Evolutionary conservation across 1,140 invertebrate species (phyloP), one percentile per base, ranked within the genome.

Genomic region (Procambarus virginalis): DNA sequence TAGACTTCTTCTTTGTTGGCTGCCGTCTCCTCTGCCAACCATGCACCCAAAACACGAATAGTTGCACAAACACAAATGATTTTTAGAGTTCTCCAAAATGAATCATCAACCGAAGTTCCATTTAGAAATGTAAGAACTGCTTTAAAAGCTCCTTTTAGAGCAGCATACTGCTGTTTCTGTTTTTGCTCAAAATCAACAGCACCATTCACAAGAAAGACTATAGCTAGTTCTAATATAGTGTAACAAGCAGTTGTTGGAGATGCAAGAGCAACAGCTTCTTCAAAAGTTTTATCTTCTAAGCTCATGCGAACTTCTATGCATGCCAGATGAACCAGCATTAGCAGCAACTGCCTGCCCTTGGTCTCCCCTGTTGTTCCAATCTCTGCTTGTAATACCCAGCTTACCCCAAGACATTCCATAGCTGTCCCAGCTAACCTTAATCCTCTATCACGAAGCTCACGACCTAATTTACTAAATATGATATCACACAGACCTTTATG

Each of bases 291-390:
- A 90, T 97, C 97, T 93, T 99, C 98, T 73, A 98, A 94, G 92
- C 97, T 96, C 97, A 99, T 98, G 4, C 97, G 95, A 3, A 98
- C 96, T 95, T 99, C 98, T 93, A 99, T 97, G 80, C 97, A 97
- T 91, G 96, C 96, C 34, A 99, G 94, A 93, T 98, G 97, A 84
- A 98, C 95, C 2, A 98, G 94, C 70, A 98, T 94, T 2, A 98
- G 94, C 92, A 98, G 97, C 92, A 98, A 97, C 93, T 96, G 96
- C 12, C 92, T 58, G 73, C 92, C 94, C 96, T 97, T 86, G 96
- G 85, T 77, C 20, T 86, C 87, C 46, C 90, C 91, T 60, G 92
- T 92, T 8, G 92, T 45, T 96, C 97, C 82, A 96, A 77, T 76
- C 12, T 84, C 89, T 20, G 91, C 89, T 48, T 93, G 92, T 9